Evolutionary conservation across 1,140 invertebrate genomes (phyloP).

Genomic region (Solenopsis invicta): DNA sequence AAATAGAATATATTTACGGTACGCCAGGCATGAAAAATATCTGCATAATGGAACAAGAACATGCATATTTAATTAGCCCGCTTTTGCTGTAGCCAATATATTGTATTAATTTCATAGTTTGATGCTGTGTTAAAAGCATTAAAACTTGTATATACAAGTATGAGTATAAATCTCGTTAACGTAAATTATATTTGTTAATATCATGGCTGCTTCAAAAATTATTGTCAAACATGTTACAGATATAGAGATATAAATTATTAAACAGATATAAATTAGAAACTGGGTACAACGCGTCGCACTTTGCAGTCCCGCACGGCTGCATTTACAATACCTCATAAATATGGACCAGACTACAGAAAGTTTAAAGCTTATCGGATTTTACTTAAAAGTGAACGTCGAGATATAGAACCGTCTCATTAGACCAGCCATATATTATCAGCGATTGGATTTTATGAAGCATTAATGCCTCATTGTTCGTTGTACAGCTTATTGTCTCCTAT

Average conservation of each 20-base stretch:
- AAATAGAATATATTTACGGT: too few relatives aligned
- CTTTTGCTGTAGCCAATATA: neutral
- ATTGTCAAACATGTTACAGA: neutral
- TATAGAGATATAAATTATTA: neutral
- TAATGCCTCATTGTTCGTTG: neutral
- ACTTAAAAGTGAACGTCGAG: conserved; percentile 9
- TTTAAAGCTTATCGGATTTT: conserved; percentile 51
- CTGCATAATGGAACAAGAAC: neutral
- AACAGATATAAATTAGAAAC: conserved; percentile 10
- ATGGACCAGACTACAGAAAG: conserved; percentile 39
- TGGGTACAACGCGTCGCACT: neutral
- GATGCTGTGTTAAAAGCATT: neutral
- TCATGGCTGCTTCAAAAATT: neutral
- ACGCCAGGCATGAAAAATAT: neutral
- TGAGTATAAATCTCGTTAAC: neutral
- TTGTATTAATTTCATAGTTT: neutral
- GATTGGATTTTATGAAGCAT: conserved; percentile 16
- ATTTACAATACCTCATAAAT: conserved; percentile 47
- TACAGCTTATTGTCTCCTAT: neutral
- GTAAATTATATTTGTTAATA: neutral
- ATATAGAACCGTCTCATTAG: neutral
- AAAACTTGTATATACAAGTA: neutral
- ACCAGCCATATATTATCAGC: neutral
- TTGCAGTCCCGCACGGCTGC: too few relatives aligned
- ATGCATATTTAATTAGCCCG: neutral